These are phyloP conservation scores for Semibalanus balanoides DNA, from an alignment of 1,140 invertebrate genomes.

Conservation along the genomic window DNA sequence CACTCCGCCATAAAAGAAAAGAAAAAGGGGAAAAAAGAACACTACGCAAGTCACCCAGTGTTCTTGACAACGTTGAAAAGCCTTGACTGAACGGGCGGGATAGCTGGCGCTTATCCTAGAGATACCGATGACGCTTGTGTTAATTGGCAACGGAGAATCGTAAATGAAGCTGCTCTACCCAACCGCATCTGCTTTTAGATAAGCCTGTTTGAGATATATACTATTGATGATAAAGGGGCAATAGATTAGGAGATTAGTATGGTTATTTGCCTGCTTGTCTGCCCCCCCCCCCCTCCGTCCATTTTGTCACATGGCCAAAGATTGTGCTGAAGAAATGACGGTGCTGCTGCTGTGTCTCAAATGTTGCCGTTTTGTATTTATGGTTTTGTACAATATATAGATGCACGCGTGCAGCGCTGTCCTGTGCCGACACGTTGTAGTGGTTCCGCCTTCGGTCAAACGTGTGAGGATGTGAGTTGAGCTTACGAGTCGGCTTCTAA, in stretches of 20 bases:
- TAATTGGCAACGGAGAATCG: too few relatives aligned
- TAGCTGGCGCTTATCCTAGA: neutral
- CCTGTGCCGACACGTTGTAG: too few relatives aligned
- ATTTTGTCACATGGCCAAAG: neutral
- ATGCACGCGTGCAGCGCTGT: neutral
- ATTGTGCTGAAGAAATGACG: neutral
- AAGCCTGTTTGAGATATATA: neutral
- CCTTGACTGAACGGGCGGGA: constrained; percentile 30
- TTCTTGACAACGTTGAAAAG: constrained; percentile 71
- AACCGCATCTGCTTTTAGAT: neutral
- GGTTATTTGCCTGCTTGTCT: neutral
- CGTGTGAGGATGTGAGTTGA: neutral
- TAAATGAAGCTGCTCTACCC: too few relatives aligned
- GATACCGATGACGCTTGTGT: too few relatives aligned
- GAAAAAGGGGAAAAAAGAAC: too few relatives aligned
- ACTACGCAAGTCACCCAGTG: constrained; percentile 88
- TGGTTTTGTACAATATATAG: neutral
- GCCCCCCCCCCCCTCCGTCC: neutral
- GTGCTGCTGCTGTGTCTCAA: too few relatives aligned
- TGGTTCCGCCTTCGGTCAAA: too few relatives aligned
- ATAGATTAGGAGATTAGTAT: neutral
- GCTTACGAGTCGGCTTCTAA: neutral
- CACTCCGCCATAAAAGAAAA: constrained; percentile 68
- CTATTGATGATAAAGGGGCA: neutral
- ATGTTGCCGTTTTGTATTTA: neutral